Conservation (phyloP, 92 coral and sea anemone genomes). For the Muricea muricata region DNA sequence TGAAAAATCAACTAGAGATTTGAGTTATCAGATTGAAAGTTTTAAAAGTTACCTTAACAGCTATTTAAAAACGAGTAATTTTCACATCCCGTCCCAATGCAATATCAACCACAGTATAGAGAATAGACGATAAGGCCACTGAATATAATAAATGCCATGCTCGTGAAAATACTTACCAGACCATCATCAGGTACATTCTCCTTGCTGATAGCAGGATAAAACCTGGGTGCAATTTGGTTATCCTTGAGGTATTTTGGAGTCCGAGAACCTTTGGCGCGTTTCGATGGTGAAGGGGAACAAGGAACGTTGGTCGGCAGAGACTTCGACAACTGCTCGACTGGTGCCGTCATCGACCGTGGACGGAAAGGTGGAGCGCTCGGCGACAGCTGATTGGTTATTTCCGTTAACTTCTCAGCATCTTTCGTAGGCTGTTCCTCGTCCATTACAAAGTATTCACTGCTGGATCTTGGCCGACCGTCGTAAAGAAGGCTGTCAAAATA, state of each 20-base stretch:
- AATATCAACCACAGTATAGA: no score
- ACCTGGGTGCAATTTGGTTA: constrained; percentile 92
- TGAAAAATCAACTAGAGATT: no score
- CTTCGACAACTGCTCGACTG: constrained; percentile 76
- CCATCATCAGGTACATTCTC: constrained; percentile 78
- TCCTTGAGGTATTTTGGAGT: constrained; percentile 92
- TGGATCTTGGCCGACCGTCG: constrained; percentile 87
- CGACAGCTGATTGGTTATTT: constrained; percentile 64
- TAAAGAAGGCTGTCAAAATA: constrained; percentile 75
- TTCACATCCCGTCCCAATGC: no score
- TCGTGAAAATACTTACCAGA: constrained; percentile 31
- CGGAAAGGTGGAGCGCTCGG: constrained; percentile 98
- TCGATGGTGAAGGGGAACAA: constrained; percentile 69
- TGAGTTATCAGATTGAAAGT: no score
- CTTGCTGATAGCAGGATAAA: constrained; percentile 91
- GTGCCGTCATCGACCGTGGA: constrained; percentile 89
- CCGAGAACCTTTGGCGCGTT: constrained; percentile 81
- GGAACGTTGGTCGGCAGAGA: constrained; percentile 93
- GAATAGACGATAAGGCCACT: no score
- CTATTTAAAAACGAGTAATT: no score
- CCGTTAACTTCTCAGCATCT: background rate
- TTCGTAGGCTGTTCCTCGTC: constrained; percentile 60
- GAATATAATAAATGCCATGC: background rate
- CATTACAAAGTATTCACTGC: constrained; percentile 65
- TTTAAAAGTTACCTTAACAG: no score